phyloP scores from a whole-genome alignment of 2,113 vertebrate genomes.

The Piaya cayana region DNA sequence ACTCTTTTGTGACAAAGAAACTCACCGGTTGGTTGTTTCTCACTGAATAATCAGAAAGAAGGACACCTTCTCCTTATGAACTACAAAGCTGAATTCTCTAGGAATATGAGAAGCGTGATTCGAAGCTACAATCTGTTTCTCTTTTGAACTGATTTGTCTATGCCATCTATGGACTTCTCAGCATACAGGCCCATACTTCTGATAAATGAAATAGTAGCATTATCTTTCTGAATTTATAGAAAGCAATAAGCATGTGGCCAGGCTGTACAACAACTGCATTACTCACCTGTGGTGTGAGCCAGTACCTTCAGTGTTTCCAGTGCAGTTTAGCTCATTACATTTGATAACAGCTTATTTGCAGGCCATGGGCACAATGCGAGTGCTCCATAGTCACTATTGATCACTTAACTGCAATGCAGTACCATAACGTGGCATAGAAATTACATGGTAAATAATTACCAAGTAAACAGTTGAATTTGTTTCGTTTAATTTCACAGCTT shows the following conservation, averaged over 20 bases:
- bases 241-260: background rate
- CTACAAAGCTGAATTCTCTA: background rate
- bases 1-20: background rate
- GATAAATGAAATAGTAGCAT: background rate
- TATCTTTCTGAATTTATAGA: background rate
- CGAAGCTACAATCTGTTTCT: background rate
- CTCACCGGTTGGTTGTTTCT: background rate
- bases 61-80: background rate
- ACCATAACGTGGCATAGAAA: slow-evolving; percentile 32
- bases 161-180: background rate
- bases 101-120: background rate
- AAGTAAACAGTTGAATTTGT: slow-evolving; percentile 29
- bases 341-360: slow-evolving; percentile 52
- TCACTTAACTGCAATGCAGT: slow-evolving; percentile 54
- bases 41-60: background rate
- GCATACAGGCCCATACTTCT: background rate
- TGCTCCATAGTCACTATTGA: slow-evolving; percentile 42
- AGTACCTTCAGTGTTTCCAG: slow-evolving; percentile 14
- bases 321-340: slow-evolving; percentile 39
- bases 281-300: background rate
- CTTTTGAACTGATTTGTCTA: background rate
- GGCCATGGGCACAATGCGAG: slow-evolving; percentile 27
- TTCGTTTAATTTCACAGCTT: background rate
- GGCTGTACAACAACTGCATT: background rate
- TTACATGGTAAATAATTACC: slow-evolving; percentile 47